phyloP scores from a whole-genome alignment of 1,140 invertebrate species.

The Odontomachus brunneus region DNA sequence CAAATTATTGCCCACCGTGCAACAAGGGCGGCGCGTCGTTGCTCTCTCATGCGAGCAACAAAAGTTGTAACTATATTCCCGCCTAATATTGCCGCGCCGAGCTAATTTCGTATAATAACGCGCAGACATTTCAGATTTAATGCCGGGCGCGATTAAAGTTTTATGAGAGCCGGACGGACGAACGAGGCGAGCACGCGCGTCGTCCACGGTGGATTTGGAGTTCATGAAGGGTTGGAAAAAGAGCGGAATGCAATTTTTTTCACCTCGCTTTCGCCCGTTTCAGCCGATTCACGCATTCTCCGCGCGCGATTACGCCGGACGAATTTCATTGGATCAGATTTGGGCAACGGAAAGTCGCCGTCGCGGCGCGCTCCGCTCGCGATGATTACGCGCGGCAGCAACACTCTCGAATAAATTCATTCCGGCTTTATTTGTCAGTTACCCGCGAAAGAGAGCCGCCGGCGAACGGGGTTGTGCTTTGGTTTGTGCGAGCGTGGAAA shows the following conservation, averaged over 20 bases:
- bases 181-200: conserved; percentile 5
- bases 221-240: background rate
- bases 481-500: conserved; percentile 5
- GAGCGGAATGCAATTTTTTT: background rate
- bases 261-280: background rate
- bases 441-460: conserved; percentile 15
- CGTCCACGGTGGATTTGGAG: conserved; percentile 19
- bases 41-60: conserved; percentile 27
- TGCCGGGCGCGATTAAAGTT: conserved; percentile 46
- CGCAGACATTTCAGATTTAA: conserved; percentile 54
- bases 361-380: no score
- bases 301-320: no score
- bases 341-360: no score
- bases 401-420: conserved; percentile 30
- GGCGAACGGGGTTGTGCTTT: no score
- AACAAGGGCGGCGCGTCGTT: conserved; percentile 21
- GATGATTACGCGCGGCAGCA: background rate
- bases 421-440: background rate
- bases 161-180: no score
- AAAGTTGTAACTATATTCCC: conserved; percentile 58
- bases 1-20: conserved; percentile 45
- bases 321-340: no score
- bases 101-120: conserved; percentile 58
- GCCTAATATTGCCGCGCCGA: conserved; percentile 54
- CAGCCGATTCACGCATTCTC: background rate